Percentiles rank a stretch among this genome's conserved stretches.
Conservation (phyloP, 2,113 vertebrate species). For the Triplophysa tibetana region DNA sequence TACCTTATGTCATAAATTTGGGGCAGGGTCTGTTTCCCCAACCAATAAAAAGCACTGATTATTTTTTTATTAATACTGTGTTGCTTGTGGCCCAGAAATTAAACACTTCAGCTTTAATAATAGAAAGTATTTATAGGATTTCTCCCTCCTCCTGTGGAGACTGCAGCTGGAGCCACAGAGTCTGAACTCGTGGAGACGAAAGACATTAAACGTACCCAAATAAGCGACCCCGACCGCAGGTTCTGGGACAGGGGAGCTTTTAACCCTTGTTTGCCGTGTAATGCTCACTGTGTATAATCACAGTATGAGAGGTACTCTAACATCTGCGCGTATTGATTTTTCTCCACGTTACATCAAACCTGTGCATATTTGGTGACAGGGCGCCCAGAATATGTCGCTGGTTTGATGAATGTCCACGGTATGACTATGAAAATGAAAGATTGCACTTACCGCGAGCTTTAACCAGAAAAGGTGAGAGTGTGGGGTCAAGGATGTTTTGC, state of each 20-base stretch:
- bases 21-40: too few species aligned
- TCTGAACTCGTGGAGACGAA: conserved; percentile 69
- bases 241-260: conserved; percentile 54
- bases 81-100: background rate
- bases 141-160: conserved; percentile 51
- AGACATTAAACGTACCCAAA: conserved; percentile 55
- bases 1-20: too few species aligned
- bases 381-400: conserved; percentile 50
- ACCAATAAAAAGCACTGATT: too few species aligned
- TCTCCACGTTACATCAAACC: conserved; percentile 66
- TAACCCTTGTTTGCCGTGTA: conserved; percentile 57
- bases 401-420: conserved; percentile 25
- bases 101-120: conserved; percentile 55
- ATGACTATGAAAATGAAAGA: conserved; percentile 13
- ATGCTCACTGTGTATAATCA: conserved; percentile 66
- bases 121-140: conserved; percentile 62
- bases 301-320: conserved; percentile 60
- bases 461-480: background rate
- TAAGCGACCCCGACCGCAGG: conserved; percentile 20
- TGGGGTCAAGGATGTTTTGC: conserved; percentile 31
- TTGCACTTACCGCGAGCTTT: background rate
- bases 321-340: conserved; percentile 65
- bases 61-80: background rate
- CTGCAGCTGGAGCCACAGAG: conserved; percentile 67
- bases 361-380: conserved; percentile 72